Base-by-base conservation (phyloP, 2,113 vertebrate genomes). In the Lipophrys pholis region DNA sequence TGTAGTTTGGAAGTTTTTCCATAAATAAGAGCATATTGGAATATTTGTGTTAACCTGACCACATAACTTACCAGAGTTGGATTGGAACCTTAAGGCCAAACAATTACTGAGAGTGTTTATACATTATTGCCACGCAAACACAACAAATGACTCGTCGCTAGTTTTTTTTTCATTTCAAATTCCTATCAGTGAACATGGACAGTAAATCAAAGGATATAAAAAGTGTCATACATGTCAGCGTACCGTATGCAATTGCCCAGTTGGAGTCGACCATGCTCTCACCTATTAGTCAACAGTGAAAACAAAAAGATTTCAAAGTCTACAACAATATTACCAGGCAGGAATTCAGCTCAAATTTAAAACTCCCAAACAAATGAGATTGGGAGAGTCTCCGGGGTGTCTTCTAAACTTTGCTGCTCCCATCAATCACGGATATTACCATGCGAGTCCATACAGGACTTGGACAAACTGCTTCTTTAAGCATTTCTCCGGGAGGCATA, bases 391-490 rank as follows among this genome's bases (percentile, higher is more conserved):
- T 89, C 85, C 0, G 9, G 80, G 89, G 87, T 52, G 67, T 84
- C 66, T 77, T 90, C 88, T 69, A 77, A 85, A 88, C 84, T 80
- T 84, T 78, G 81, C 82, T 16, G 84, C 67, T 16, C 43, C 78
- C 87, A 82, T 92, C 82, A 83, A 88, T 92, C 89, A 91, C 61
- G 70, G 60, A 90, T 90, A 89, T 91, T 90, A 87, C 83, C 71
- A 71, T 39, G 45, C 64, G 39, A 69, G 76, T 84, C 82, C 69
- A 77, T 62, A 17, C 78, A 83, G 82, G 81, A 89, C 80, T 85
- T 78, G 79, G 80, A 91, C 87, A 92, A 93, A 91, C 84, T 85
- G 89, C 90, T 88, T 80, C 92, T 90, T 92, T 90, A 88, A 92
- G 90, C 81, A 90, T 88, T 91, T 91, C 90, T 83, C 89, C 41